Evolutionary conservation across 2,888 invertebrate genomes (phyloP).

Genomic region (Drosophila siamana): DNA sequence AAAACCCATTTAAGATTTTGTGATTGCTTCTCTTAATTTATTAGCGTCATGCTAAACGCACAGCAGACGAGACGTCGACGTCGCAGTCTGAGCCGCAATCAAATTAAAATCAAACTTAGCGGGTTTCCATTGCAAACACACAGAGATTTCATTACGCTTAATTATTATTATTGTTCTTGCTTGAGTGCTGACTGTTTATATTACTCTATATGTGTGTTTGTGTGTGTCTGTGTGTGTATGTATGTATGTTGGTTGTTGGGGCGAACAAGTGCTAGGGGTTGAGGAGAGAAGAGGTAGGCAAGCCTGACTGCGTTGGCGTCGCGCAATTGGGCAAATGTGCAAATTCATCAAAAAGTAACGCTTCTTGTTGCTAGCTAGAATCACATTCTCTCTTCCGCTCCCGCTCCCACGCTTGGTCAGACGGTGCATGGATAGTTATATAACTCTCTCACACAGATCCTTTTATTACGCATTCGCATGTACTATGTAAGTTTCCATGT

Average conservation of each 20-base stretch:
- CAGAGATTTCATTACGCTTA: slow-evolving; percentile 70
- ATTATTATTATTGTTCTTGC: slow-evolving; percentile 47
- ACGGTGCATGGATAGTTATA: slow-evolving; percentile 48
- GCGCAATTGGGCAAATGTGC: slow-evolving; percentile 39
- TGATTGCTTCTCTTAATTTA: slow-evolving; percentile 62
- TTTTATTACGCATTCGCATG: slow-evolving; percentile 40
- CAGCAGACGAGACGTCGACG: slow-evolving; percentile 45
- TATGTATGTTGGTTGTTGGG: too few species aligned
- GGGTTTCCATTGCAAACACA: slow-evolving; percentile 65
- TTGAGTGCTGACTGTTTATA: slow-evolving; percentile 6
- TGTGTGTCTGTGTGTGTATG: background rate
- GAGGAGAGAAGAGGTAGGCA: background rate
- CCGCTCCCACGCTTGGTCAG: slow-evolving; percentile 1
- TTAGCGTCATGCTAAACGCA: slow-evolving; percentile 73
- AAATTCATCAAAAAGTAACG: slow-evolving; percentile 45
- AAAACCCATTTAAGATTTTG: slow-evolving; percentile 13
- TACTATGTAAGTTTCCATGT: background rate
- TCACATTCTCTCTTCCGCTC: background rate
- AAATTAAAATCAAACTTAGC: slow-evolving; percentile 75
- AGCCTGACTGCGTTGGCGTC: slow-evolving; percentile 22
- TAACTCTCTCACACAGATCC: slow-evolving; percentile 44
- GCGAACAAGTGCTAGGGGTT: background rate
- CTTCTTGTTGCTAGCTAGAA: slow-evolving; percentile 29
- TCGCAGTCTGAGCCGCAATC: slow-evolving; percentile 65
- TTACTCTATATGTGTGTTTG: background rate